Evolutionary conservation across 2,888 invertebrate species (phyloP), one percentile per base, ranked within the genome.

Genomic region (Cyaniris semiargus): DNA sequence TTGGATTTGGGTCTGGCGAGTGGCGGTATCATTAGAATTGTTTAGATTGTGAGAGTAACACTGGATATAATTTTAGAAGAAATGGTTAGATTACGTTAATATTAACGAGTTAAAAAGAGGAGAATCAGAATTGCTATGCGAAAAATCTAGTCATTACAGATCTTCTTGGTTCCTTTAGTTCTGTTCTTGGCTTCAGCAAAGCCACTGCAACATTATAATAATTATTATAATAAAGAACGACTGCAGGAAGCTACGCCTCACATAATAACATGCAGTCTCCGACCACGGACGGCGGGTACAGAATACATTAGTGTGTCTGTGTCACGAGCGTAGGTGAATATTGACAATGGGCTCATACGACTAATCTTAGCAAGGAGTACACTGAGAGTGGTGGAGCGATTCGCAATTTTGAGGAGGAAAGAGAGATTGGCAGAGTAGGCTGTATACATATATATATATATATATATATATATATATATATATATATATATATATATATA

Each of bases 261-360:
- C 75, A 75, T 70, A 76, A 56, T 48, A n/a, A 71, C 15, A 71
- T 70, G 75, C 58, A 48, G 78, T 72, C 70, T 48, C 27, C 38
- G 71, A 74, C 7, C 48, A 70, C 34, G 34, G 70, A 18, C 48
- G 48, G n/a, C 76, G 78, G 48, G 23, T n/a, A 21, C 76, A 23
- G 79, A 78, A 78, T 79, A 78, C 76, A 76, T 77, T 60, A 75
- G 44, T 70, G 23, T 44, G 60, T 70, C 66, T 75, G 76, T 75
- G 78, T 79, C 80, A 80, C 78, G 80, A 78, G 78, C 79, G 77
- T 79, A 76, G 76, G 18, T 78, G 80, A 79, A 80, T 81, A 79
- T 80, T 80, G 79, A 81, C 81, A 77, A 80, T 80, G 76, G 79
- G 78, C 56, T 77, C 76, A n/a, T 56, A 78, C 75, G 76, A 79